Base-by-base conservation (phyloP, 2,888 invertebrate genomes). In the Lepidocyrtoides sp. region DNA sequence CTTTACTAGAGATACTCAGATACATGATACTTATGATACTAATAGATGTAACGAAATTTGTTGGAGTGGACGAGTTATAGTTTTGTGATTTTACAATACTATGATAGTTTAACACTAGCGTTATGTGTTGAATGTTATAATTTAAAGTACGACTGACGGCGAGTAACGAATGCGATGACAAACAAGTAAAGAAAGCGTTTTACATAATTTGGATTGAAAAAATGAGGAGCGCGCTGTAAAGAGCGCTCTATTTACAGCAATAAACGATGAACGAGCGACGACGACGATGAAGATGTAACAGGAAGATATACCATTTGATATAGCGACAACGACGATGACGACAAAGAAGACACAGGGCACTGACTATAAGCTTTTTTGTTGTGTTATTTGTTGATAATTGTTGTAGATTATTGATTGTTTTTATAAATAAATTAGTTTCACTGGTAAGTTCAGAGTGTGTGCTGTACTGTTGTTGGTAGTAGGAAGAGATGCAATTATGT, bases 341-440 rank as follows among this genome's bases (percentile, higher is more conserved):
- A 77, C 77, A 77, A 54, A 77, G 77, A 77, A 77, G 77, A 77
- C 77, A 51, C 77, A 32, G 77, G 77, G 54, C 77, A 77, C 77
- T 77, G 77, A 77, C 77, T 77, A 77, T 77, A 77, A 77, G 77
- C 77, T 77, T 77, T 44, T 51, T 32, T 54, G 26, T 57, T 29
- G 51, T 26, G 54, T 77, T 77, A 51, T 44, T 72, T 72, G 72
- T 23, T 44, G 41, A 69, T 69, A 41, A 72, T n/a, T 36, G 72
- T 41, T 14, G 20, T 72, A 72, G 8, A 29, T 32, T 8, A 51
- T 51, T 77, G 77, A 77, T 77, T 77, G 77, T 77, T 77, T 2
- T 51, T n/a, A 51, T 23, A 29, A 54, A 77, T 26, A 54, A 20
- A 44, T 41, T 72, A 69, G 36, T 72, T 72, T 54, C 75, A 77